Percentiles rank a stretch among this genome's conserved stretches.
phyloP scores from a whole-genome alignment of 2,888 invertebrate species.

The Cremastinae sp. region DNA sequence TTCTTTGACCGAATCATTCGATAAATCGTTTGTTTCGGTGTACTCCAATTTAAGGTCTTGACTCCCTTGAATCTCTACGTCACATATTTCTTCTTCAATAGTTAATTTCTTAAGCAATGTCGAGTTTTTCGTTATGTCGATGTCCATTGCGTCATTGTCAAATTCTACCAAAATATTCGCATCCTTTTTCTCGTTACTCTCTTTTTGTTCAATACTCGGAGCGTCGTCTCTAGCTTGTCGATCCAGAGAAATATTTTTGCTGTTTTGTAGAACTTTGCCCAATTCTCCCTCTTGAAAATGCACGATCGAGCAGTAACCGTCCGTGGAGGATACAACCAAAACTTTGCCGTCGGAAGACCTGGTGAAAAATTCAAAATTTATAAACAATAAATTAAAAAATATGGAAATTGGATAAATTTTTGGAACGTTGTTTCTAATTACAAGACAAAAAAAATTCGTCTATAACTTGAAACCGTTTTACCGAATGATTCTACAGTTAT shows the following conservation, averaged over 20 bases:
- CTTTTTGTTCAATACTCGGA: constrained; percentile 6
- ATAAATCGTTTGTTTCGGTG: constrained; percentile 81
- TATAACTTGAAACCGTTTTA: too few relatives aligned
- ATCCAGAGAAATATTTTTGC: constrained; percentile 71
- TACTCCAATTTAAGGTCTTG: constrained; percentile 84
- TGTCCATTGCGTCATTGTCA: constrained; percentile 75
- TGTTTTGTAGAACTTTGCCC: constrained; percentile 83
- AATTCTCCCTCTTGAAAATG: constrained; percentile 89
- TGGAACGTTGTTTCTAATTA: constrained; percentile 22
- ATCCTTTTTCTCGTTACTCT: constrained; percentile 14
- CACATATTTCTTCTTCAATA: constrained; percentile 16
- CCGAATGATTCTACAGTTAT: too few relatives aligned
- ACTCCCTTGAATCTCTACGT: constrained; percentile 78
- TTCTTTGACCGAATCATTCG: constrained; percentile 65
- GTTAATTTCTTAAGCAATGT: constrained; percentile 40
- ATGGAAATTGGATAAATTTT: neutral
- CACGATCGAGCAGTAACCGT: constrained; percentile 93
- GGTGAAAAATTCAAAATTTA: neutral
- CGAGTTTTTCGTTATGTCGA: constrained; percentile 67
- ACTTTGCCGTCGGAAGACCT: constrained; percentile 89
- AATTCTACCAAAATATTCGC: constrained; percentile 63
- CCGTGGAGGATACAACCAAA: constrained; percentile 91
- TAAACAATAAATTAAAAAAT: neutral
- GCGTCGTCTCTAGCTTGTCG: constrained; percentile 9
- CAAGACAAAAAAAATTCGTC: too few relatives aligned